phyloP scores from a whole-genome alignment of 2,888 invertebrate genomes.

The Anarsia innoxiella region DNA sequence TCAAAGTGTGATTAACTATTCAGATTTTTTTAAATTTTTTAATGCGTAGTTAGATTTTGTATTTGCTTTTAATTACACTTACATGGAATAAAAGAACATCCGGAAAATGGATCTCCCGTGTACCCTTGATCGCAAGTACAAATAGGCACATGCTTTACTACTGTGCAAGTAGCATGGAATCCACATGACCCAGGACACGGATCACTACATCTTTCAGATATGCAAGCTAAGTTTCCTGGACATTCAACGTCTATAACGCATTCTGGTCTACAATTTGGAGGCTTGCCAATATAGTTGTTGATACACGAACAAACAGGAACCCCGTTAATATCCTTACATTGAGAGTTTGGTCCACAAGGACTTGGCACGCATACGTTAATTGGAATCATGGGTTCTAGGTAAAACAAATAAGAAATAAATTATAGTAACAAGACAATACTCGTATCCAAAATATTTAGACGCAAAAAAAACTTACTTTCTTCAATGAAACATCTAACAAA shows the following conservation, averaged over 20 bases:
- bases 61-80: constrained; percentile 40
- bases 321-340: constrained; percentile 80
- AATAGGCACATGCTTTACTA: constrained; percentile 82
- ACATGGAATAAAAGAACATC: constrained; percentile 79
- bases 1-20: too few species aligned
- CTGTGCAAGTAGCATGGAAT: constrained; percentile 80
- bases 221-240: constrained; percentile 81
- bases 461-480: constrained; percentile 70
- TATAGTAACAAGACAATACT: too few species aligned
- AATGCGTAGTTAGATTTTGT: too few species aligned
- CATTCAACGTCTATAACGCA: constrained; percentile 84
- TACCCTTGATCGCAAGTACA: constrained; percentile 82
- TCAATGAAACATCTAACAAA: constrained; percentile 80
- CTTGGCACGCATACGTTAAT: constrained; percentile 80
- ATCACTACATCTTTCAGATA: constrained; percentile 81
- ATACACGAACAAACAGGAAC: constrained; percentile 85
- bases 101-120: constrained; percentile 87
- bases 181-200: constrained; percentile 87
- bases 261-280: constrained; percentile 86
- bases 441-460: too few species aligned
- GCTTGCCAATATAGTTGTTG: constrained; percentile 83
- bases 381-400: constrained; percentile 53
- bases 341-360: constrained; percentile 86
- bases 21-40: too few species aligned
- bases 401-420: too few species aligned